These are phyloP conservation scores for Sturmia bella DNA, from an alignment of 2,888 invertebrate species.

Conservation along the genomic window DNA sequence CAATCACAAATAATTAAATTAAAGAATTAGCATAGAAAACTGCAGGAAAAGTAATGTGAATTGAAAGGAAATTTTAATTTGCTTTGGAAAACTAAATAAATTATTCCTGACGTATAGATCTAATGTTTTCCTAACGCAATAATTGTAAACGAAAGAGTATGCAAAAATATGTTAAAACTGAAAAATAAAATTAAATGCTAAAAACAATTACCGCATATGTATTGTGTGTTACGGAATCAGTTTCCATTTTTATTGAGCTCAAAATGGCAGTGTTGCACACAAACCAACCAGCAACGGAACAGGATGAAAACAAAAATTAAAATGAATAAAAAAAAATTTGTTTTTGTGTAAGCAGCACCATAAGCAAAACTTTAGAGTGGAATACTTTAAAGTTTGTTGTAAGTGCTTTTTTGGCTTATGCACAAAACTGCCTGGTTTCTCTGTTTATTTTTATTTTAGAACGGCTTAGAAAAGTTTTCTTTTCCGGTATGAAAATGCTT, in stretches of 20 bases:
- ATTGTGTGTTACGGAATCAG: slow-evolving; percentile 2
- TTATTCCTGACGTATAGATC: slow-evolving; percentile 43
- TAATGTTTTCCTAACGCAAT: slow-evolving; percentile 1
- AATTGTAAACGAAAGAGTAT: slow-evolving; percentile 38
- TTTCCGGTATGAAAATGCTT: slow-evolving; percentile 38
- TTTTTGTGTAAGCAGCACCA: background rate
- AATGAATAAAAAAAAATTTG: background rate
- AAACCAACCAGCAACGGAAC: slow-evolving; percentile 11
- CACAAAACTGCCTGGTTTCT: background rate
- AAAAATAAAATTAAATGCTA: slow-evolving; percentile 9
- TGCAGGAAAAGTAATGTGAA: slow-evolving; percentile 7
- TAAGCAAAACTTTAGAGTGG: slow-evolving; percentile 43
- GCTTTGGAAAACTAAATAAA: slow-evolving; percentile 53
- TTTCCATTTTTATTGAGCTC: slow-evolving; percentile 23
- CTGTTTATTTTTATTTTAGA: background rate
- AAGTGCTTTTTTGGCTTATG: slow-evolving; percentile 41
- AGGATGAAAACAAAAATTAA: background rate
- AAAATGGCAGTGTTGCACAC: slow-evolving; percentile 33
- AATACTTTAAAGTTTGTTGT: slow-evolving; percentile 28
- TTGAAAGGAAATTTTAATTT: slow-evolving; percentile 25
- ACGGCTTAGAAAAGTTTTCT: slow-evolving; percentile 43
- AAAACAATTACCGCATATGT: background rate
- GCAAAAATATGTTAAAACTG: background rate
- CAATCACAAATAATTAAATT: slow-evolving; percentile 54
- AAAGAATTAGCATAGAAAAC: slow-evolving; percentile 61